Conservation (phyloP, 2,797 vertebrate genomes). For the Lithobates sylvaticus region DNA sequence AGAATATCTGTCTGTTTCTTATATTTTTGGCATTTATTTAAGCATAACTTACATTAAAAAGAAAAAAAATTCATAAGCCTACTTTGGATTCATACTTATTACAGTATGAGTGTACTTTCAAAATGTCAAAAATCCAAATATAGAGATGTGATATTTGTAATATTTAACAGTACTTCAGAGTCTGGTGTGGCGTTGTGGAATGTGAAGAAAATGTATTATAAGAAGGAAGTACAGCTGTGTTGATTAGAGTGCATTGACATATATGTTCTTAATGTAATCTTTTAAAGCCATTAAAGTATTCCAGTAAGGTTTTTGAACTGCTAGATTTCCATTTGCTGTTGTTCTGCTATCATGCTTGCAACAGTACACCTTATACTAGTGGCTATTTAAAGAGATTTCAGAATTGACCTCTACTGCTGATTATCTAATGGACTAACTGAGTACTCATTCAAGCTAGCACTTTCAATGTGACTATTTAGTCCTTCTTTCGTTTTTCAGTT, state of each 20-base stretch:
- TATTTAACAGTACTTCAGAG: conserved; percentile 35
- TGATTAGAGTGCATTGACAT: conserved; percentile 24
- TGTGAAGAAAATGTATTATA: conserved; percentile 4
- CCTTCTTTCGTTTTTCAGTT: no score
- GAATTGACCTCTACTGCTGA: background rate
- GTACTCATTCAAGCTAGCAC: background rate
- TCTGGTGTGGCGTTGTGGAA: conserved; percentile 37
- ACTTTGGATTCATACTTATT: conserved; percentile 11
- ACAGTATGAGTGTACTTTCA: conserved; percentile 21
- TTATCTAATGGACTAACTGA: background rate
- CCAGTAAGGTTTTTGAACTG: background rate
- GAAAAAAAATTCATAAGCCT: background rate
- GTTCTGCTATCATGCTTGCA: background rate
- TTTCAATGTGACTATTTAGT: background rate
- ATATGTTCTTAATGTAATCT: conserved; percentile 27
- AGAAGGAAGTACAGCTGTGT: conserved; percentile 37
- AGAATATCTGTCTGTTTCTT: background rate
- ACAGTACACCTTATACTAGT: background rate
- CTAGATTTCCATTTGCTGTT: conserved; percentile 1
- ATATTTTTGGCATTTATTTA: background rate
- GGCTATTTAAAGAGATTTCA: background rate
- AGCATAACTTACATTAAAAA: background rate
- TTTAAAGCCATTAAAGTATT: conserved; percentile 7
- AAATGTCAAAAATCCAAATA: conserved; percentile 50
- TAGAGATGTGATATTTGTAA: conserved; percentile 38